Base-by-base conservation (phyloP, 2,113 vertebrate genomes). In the Cottus gobio region DNA sequence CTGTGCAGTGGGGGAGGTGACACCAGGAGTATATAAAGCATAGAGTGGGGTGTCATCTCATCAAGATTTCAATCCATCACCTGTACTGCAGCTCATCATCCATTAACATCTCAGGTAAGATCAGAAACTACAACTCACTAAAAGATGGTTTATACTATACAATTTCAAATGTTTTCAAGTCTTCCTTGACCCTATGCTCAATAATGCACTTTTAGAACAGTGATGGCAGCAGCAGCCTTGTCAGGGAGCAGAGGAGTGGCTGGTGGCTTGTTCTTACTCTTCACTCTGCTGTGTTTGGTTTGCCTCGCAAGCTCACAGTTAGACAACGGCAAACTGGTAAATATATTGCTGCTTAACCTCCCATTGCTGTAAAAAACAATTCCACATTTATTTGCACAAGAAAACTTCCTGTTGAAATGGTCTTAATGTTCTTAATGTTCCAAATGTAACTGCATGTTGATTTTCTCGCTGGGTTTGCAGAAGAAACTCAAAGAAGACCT, bases 271-370 rank as follows among this genome's bases (percentile, higher is more conserved):
- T 22, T 18, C 64, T 7, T 60, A 48, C 56, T 70, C 31, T 18
- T 75, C 52, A 48, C 61, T 9, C 54, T 85, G 54, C 54, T 80
- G 77, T 26, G 56, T 48, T 34, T 82, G 50, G 12, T 78, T 65
- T 57, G 2, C 36, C 36, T 56, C 7, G 16, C 52, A 9, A 0
- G 0, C 24, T 30, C 79, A 0, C 30, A 3, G n/a, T 3, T 11
- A 0, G 3, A 70, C 57, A 7, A 56, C 6, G 3, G 31, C 0
- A 1, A n/a, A 1, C 52, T 77, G 72, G 77, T 77, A 42, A 67
- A 30, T 28, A 26, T n/a, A 50, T 20, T 65, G 7, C 20, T 18
- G n/a, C n/a, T 64, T 44, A 65, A 28, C 24, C 2, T 62, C 13
- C 30, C 18, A 8, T 37, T 36, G 28, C 39, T 26, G 5, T 8